Percentiles rank a stretch among this genome's conserved stretches.
phyloP scores from a whole-genome alignment of 2,888 invertebrate genomes.

The Brenthis hecate region DNA sequence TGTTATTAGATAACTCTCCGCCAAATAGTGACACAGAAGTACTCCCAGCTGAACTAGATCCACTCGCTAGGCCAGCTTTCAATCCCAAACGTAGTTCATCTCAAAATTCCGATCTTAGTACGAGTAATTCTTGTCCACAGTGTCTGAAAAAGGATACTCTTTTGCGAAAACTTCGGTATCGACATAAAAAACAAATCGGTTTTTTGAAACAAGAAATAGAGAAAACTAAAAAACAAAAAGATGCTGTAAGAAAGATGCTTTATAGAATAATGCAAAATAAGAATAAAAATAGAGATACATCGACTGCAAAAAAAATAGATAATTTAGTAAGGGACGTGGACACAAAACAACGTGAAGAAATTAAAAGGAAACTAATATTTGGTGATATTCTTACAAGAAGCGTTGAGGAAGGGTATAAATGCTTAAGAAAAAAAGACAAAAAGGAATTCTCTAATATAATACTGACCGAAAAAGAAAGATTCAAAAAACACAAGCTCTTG shows the following conservation, averaged over 20 bases:
- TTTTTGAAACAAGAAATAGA: not conserved
- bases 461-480: constrained; percentile 8
- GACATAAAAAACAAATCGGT: not conserved
- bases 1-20: constrained; percentile 30
- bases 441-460: not conserved
- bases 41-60: not conserved
- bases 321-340: no score
- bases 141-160: no score
- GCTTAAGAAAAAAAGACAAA: constrained; percentile 2
- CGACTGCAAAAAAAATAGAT: no score
- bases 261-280: constrained; percentile 2
- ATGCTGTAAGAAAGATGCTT: not conserved
- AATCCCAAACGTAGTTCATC: not conserved
- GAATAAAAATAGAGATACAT: constrained; percentile 5
- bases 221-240: not conserved
- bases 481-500: constrained; percentile 6
- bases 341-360: not conserved
- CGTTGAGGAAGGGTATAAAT: not conserved
- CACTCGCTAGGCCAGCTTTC: not conserved
- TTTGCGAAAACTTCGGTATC: not conserved
- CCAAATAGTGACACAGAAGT: constrained; percentile 23
- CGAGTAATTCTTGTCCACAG: no score
- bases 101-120: no score
- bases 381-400: not conserved
- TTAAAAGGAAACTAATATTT: constrained; percentile 10